Percentiles rank a stretch among this genome's conserved stretches.
These are phyloP conservation scores for Erynnis tages DNA, from an alignment of 2,888 invertebrate genomes.

Conservation along the genomic window DNA sequence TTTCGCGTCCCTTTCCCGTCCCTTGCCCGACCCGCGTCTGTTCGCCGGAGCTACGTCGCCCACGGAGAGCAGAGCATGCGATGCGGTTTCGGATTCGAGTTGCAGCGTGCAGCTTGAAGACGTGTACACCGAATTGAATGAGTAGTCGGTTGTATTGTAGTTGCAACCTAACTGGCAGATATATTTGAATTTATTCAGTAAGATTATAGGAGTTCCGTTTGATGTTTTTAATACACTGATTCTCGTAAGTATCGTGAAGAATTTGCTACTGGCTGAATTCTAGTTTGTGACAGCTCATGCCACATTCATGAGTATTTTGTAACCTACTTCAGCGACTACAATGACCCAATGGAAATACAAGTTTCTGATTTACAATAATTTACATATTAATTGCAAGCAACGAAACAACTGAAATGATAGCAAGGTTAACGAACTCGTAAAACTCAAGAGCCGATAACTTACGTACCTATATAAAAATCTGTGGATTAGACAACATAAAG, in stretches of 20 bases:
- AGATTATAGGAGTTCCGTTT: too few relatives aligned
- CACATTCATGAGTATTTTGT: too few relatives aligned
- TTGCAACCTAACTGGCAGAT: background rate
- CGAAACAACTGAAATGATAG: background rate
- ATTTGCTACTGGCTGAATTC: too few relatives aligned
- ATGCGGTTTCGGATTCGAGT: conserved; percentile 9
- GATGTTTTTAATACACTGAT: too few relatives aligned
- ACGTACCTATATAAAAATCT: too few relatives aligned
- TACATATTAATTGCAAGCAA: background rate
- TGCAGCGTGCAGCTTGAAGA: conserved; percentile 9
- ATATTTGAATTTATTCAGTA: background rate
- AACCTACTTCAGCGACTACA: too few relatives aligned
- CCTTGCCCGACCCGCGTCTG: conserved; percentile 7
- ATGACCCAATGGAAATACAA: background rate
- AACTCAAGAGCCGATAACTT: too few relatives aligned
- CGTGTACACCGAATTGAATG: conserved; percentile 11
- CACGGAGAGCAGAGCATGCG: conserved; percentile 29
- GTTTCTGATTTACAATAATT: background rate
- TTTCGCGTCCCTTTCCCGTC: conserved; percentile 60
- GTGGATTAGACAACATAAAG: too few relatives aligned
- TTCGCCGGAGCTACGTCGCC: conserved; percentile 30
- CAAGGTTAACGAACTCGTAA: background rate
- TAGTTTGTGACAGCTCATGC: too few relatives aligned
- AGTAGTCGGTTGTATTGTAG: background rate
- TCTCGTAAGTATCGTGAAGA: too few relatives aligned